Percentiles rank a stretch among this genome's conserved stretches.
phyloP scores from a whole-genome alignment of 2,113 vertebrate species.

The Dendrocopos noguchii region DNA sequence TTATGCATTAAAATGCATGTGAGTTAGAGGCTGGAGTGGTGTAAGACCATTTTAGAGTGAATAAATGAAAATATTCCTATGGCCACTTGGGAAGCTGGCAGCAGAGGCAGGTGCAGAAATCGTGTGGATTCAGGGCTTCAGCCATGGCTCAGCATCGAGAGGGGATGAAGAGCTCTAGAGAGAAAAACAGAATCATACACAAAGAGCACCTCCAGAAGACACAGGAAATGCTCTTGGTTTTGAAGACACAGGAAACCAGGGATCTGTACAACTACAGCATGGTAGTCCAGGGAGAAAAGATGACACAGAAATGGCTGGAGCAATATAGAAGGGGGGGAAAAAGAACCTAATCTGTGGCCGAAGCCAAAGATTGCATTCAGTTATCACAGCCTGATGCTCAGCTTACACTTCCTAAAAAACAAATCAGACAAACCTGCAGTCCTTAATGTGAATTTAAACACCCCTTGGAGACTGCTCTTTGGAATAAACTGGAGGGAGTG shows the following conservation, averaged over 20 bases:
- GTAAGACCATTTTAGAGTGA: neutral
- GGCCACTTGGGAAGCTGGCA: neutral
- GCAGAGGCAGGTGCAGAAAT: neutral
- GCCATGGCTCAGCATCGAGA: neutral
- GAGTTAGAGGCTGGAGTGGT: neutral
- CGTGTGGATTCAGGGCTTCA: neutral
- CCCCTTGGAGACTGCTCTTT: neutral
- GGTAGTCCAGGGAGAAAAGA: neutral
- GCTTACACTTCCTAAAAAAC: neutral
- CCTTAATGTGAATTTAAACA: neutral
- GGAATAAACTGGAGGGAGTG: neutral
- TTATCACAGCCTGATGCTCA: neutral
- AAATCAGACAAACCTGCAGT: neutral
- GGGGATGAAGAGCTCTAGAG: neutral
- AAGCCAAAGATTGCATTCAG: neutral
- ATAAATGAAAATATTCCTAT: neutral
- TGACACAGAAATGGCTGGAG: neutral
- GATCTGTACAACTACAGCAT: neutral
- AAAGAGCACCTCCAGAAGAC: neutral
- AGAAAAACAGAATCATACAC: neutral
- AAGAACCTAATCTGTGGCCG: neutral
- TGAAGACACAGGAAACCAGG: neutral
- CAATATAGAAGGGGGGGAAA: neutral
- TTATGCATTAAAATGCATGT: neutral
- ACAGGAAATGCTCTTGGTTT: neutral